Percentiles rank a stretch among this genome's conserved stretches.
phyloP scores from a whole-genome alignment of 2,113 vertebrate species.

The Pogona vitticeps region DNA sequence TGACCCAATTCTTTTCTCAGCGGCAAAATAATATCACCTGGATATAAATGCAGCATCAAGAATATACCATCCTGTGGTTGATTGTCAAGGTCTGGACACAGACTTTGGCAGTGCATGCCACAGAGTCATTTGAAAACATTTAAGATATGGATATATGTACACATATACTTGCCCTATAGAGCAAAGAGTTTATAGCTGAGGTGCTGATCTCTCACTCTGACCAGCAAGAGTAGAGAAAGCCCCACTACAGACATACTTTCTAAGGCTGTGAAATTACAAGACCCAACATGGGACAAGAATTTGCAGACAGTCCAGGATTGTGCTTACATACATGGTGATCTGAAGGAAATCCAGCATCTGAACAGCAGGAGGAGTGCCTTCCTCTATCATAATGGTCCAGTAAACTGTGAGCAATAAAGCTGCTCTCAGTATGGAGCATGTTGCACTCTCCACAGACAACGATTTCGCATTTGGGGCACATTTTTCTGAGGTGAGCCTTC shows the following conservation, averaged over 20 bases:
- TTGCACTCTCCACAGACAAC: slow-evolving; percentile 61
- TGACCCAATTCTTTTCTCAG: neutral
- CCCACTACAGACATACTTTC: neutral
- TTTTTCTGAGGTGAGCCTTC: slow-evolving; percentile 46
- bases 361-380: accelerated
- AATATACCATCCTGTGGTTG: neutral
- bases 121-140: neutral
- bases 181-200: accelerated
- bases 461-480: slow-evolving; percentile 72
- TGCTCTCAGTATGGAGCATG: slow-evolving; percentile 65
- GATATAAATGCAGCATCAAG: neutral
- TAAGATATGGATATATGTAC: no score
- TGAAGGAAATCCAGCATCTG: accelerated
- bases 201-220: accelerated
- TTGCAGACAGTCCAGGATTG: neutral
- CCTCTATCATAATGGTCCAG: slow-evolving; percentile 73
- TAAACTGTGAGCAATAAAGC: slow-evolving; percentile 75
- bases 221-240: neutral
- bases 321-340: neutral
- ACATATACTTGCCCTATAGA: neutral
- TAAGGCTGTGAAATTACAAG: neutral
- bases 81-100: neutral
- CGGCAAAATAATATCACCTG: neutral
- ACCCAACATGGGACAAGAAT: accelerated
- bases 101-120: neutral